These are phyloP conservation scores for Archilochus colubris DNA, from an alignment of 2,113 vertebrate species.

Conservation along the genomic window DNA sequence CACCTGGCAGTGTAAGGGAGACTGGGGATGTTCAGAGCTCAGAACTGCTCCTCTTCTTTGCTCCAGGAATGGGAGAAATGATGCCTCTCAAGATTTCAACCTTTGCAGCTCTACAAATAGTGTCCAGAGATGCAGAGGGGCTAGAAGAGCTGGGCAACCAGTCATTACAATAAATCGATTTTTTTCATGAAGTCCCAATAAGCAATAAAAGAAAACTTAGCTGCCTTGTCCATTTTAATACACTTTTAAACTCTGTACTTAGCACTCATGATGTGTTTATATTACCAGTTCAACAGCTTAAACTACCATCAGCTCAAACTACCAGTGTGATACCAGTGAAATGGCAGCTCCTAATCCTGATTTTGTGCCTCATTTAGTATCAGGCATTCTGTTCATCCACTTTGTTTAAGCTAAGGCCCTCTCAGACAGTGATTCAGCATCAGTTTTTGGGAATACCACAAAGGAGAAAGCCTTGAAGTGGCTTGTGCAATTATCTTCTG, in stretches of 20 bases:
- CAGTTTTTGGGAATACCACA: background rate
- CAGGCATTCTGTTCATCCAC: background rate
- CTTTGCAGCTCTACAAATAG: background rate
- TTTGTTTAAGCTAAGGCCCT: background rate
- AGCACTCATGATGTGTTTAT: background rate
- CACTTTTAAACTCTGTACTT: background rate
- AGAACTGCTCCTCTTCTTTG: background rate
- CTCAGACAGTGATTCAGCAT: background rate
- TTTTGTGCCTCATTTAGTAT: background rate
- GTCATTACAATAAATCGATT: background rate
- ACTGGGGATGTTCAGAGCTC: background rate
- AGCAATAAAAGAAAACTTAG: background rate
- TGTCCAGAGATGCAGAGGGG: background rate
- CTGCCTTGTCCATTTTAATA: background rate
- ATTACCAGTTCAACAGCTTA: background rate
- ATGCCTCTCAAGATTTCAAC: background rate
- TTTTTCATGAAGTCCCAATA: background rate
- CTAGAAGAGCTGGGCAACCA: accelerated
- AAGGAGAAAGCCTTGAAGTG: background rate
- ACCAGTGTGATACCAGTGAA: background rate
- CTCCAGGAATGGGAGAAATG: background rate
- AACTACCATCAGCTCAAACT: background rate
- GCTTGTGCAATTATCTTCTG: background rate
- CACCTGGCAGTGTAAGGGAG: background rate
- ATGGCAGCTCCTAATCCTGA: background rate